Percentiles rank a stretch among this genome's conserved stretches.
phyloP scores from a whole-genome alignment of 2,888 invertebrate genomes.

The Epinotia nisella region DNA sequence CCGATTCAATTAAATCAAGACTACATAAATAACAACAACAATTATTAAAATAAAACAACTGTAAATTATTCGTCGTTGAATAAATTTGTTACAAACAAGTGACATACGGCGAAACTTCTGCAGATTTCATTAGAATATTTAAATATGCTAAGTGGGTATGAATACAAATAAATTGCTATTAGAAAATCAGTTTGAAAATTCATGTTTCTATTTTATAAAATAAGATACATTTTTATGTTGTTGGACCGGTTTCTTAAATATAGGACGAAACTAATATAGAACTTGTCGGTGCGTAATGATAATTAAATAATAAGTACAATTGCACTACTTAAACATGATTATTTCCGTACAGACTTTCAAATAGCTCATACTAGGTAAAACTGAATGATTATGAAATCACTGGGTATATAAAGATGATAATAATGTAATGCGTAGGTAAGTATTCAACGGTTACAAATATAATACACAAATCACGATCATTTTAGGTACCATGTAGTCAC shows the following conservation, averaged over 20 bases:
- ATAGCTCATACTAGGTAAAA: neutral
- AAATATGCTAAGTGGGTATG: neutral
- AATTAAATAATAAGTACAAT: neutral
- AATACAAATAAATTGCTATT: neutral
- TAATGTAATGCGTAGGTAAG: conserved; percentile 9
- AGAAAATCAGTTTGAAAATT: neutral
- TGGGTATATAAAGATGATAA: conserved; percentile 28
- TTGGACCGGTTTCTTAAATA: neutral
- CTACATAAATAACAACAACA: conserved; percentile 71
- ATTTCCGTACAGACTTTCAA: neutral
- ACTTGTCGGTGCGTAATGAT: neutral
- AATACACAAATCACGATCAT: conserved; percentile 31
- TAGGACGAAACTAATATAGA: neutral
- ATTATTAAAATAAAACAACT: conserved; percentile 57
- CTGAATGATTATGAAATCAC: conserved; percentile 20
- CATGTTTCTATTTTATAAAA: neutral
- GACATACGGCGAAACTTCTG: neutral
- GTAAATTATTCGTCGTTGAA: conserved; percentile 50
- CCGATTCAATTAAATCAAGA: conserved; percentile 55
- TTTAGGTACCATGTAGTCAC: conserved; percentile 43
- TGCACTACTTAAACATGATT: neutral
- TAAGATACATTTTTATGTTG: neutral
- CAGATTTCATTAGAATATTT: neutral
- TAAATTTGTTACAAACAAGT: conserved; percentile 23
- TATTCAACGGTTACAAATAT: conserved; percentile 17